Percentiles rank a stretch among this genome's conserved stretches.
Conservation (phyloP, 2,113 vertebrate species). For the Vanacampus margaritifer region DNA sequence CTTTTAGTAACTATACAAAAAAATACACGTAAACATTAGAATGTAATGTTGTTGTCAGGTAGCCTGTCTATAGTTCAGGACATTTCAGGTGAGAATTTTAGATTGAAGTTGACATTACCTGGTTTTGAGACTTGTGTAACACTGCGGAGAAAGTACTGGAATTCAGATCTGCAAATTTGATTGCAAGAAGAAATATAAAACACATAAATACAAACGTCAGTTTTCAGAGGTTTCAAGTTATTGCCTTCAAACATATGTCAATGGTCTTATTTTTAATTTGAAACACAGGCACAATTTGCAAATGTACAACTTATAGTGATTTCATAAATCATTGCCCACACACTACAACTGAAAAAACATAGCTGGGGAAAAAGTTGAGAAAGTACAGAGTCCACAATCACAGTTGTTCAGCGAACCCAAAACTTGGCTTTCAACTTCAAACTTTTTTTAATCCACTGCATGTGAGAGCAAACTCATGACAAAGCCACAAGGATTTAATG, state of each 20-base stretch:
- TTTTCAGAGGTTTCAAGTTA: not conserved
- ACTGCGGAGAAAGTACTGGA: constrained; percentile 63
- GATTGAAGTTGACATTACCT: constrained; percentile 49
- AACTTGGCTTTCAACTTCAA: not conserved
- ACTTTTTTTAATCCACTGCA: not conserved
- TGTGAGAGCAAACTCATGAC: not conserved
- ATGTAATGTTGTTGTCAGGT: not conserved
- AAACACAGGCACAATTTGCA: not conserved
- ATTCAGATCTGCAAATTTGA: constrained; percentile 62
- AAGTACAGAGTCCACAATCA: not conserved
- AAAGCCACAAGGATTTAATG: not conserved
- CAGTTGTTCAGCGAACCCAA: not conserved
- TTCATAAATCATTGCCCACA: not conserved
- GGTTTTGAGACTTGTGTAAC: constrained; percentile 59
- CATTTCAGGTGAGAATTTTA: not conserved
- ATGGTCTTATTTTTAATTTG: not conserved
- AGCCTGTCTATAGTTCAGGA: not conserved
- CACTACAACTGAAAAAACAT: not conserved
- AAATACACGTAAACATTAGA: not conserved
- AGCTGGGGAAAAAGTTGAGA: not conserved
- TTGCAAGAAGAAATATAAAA: not conserved
- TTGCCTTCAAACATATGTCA: not conserved
- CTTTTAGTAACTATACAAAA: not conserved
- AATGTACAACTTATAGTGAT: not conserved
- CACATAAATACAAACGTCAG: not conserved